Evolutionary conservation across 2,113 vertebrate genomes (phyloP).

Genomic region (Recurvirostra avosetta): DNA sequence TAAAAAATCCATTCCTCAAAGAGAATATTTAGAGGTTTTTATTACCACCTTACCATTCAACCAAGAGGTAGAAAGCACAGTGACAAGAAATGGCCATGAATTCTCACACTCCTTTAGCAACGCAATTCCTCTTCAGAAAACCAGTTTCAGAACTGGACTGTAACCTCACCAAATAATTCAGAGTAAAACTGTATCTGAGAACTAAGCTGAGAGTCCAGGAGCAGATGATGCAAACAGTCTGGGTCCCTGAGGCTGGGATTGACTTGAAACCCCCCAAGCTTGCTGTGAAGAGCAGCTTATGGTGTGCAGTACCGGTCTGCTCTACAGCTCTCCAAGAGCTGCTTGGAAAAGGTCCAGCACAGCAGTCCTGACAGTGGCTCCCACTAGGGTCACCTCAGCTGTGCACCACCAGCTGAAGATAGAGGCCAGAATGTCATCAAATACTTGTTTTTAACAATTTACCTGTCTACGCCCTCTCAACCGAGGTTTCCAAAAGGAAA

Average conservation of each 20-base stretch:
- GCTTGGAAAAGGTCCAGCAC: background rate
- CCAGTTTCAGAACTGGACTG: background rate
- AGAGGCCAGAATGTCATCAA: background rate
- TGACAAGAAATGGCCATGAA: background rate
- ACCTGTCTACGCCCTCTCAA: background rate
- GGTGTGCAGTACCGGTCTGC: background rate
- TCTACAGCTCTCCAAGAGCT: background rate
- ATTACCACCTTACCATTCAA: background rate
- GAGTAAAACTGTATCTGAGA: background rate
- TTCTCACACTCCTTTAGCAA: background rate
- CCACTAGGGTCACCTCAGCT: background rate
- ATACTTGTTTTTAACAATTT: background rate
- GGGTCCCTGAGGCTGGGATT: background rate
- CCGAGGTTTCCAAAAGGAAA: background rate
- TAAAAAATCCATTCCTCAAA: background rate
- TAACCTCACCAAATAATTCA: background rate
- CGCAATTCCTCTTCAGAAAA: background rate
- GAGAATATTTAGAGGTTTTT: background rate
- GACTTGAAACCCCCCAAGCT: background rate
- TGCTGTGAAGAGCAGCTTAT: background rate
- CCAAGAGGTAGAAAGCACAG: background rate
- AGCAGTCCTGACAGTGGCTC: background rate
- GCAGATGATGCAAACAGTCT: background rate
- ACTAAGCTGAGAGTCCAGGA: background rate
- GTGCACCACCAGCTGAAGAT: background rate